Evolutionary conservation across 2,113 vertebrate genomes (phyloP), one percentile per base, ranked within the genome.

Genomic region (Stomatorhinus ivindoensis): DNA sequence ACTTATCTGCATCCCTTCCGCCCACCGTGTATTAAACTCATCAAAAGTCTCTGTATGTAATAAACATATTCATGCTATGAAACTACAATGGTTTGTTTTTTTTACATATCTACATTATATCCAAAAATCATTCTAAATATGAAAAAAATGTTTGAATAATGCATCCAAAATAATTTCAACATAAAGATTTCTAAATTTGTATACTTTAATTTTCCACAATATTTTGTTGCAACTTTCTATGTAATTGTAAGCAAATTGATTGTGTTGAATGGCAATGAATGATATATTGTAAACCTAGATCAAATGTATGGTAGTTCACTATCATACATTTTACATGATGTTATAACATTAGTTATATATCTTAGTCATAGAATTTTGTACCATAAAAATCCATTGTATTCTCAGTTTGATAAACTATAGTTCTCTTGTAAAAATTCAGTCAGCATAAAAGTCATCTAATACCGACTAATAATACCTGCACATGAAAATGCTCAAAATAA

Each of bases 31-130:
- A 51, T 55, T 93, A 90, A 92, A 93, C 88, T 89, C 73, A 89
- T 93, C 58, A 84, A 95, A 95, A 83, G 15, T 93, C 94, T 94
- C 95, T 95, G 95, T 93, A 53, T 53, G 96, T 96, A 97, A 96
- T 97, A 97, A 96, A 96, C 10, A 92, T 95, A 93, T 94, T 94
- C 93, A 92, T 93, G 91, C 92, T 65, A 86, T 65, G 83, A 73
- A 87, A 76, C 24, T 61, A 86, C 11, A 83, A 3, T 83, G 19
- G 15, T 39, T 86, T 86, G 48, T 27, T 8, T 31, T 15, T 48
- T 86, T 86, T 55, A 31, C 15, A 27, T 65, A 27, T n/a, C 2
- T 65, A 31, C n/a, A 65, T 65, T 27, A 11, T 55, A 55, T 55
- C 19, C 53, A 10, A 31, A 69, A 69, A 31, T 69, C 31, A 31